Evolutionary conservation across 1,140 invertebrate species (phyloP), one percentile per base, ranked within the genome.

Genomic region (Lucilia sericata): DNA sequence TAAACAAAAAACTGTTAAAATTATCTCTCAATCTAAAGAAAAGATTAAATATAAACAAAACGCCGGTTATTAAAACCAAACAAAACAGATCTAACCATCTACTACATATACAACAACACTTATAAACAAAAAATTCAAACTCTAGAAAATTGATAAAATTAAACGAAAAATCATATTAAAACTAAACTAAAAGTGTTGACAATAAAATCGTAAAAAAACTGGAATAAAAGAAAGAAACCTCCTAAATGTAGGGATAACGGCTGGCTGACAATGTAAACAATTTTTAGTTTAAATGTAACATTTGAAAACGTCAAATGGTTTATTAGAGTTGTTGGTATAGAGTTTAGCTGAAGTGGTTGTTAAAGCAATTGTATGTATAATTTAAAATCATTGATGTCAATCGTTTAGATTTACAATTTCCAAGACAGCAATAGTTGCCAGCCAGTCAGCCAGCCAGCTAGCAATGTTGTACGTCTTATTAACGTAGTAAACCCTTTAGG

Each of bases 51-150:
- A 80, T 80, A 80, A 80, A 80, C 76, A 80, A 80, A 80, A 80
- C 76, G 76, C 76, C 76, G 42, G 70, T 76, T 82, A 30, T 49
- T 65, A 65, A n/a, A 83, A 51, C 78, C 87, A 83, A 85, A 85
- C 85, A 88, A 55, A 85, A 85, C 85, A 88, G 14, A 5, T 55
- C 51, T 8, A 87, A 87, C 25, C 25, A 85, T 88, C 86, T 84
- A 86, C 86, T 76, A 87, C 84, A 86, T 85, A 84, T 84, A 65
- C 80, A 85, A 70, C 9, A 7, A 5, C 9, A 70, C 65, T 55
- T 55, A 17, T 55, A 70, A 70, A 70, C 19, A 19, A 21, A 60
- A 21, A 70, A 21, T 51, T 51, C 14, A 70, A 21, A 70, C 21
- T 10, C 21, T 25, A 70, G n/a, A 70, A 70, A 21, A 70, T 70